These are phyloP conservation scores for Argyrosomus regius DNA, from an alignment of 2,797 vertebrate species.

Conservation along the genomic window DNA sequence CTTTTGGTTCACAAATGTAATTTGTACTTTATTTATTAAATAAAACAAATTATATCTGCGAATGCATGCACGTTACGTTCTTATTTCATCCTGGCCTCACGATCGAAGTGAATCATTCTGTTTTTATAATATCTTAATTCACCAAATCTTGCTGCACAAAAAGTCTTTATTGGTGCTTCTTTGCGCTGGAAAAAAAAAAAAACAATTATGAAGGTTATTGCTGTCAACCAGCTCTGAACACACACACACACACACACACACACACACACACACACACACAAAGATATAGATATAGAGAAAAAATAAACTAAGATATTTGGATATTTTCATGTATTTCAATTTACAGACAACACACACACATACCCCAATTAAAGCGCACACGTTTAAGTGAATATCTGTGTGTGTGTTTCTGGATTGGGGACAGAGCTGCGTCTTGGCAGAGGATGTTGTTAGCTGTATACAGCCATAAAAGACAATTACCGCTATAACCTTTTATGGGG, in stretches of 20 bases:
- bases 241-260: constrained; percentile 11
- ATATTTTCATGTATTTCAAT: not conserved
- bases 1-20: constrained; percentile 88
- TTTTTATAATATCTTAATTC: not conserved
- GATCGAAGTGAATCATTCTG: not conserved
- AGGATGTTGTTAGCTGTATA: constrained; percentile 89
- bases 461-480: constrained; percentile 97
- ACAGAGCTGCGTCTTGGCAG: constrained; percentile 83
- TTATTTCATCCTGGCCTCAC: constrained; percentile 25
- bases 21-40: constrained; percentile 90
- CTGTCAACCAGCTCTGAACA: not conserved
- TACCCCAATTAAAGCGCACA: not conserved
- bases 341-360: constrained; percentile 26
- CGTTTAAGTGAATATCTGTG: constrained; percentile 22
- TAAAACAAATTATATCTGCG: constrained; percentile 86
- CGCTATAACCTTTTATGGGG: constrained; percentile 97
- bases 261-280: constrained; percentile 14
- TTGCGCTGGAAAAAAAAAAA: not conserved
- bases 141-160: not conserved
- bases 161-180: not conserved
- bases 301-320: not conserved
- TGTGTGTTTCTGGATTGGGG: constrained; percentile 63
- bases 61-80: constrained; percentile 51
- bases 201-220: constrained; percentile 10
- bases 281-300: not conserved